A percentile compares a stretch with the other conserved stretches of the same genome.
phyloP scores from a whole-genome alignment of 2,113 vertebrate genomes.

The Trichomycterus rosablanca region DNA sequence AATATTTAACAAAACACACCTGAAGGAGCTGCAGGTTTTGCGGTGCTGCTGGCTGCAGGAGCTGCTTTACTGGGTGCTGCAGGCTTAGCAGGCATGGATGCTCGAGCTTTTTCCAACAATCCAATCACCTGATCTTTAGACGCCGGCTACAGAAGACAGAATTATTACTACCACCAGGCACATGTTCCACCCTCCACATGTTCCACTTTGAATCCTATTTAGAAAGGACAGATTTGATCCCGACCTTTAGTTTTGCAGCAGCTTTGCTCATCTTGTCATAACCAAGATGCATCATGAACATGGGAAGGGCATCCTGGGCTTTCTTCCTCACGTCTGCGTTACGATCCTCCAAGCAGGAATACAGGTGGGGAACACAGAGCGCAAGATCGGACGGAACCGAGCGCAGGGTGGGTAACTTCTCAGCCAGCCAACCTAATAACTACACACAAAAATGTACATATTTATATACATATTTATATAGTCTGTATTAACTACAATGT shows the following conservation, averaged over 20 bases:
- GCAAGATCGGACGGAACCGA: constrained; percentile 80
- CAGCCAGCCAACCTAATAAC: constrained; percentile 90
- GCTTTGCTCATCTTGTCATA: constrained; percentile 95
- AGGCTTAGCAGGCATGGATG: constrained; percentile 87
- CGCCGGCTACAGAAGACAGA: constrained; percentile 67
- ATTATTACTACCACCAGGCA: neutral
- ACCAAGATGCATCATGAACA: constrained; percentile 97
- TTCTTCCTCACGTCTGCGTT: constrained; percentile 96
- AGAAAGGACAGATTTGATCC: neutral
- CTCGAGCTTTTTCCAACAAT: constrained; percentile 92
- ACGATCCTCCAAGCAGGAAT: constrained; percentile 88
- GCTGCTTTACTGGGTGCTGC: constrained; percentile 68
- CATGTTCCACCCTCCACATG: too few relatives aligned
- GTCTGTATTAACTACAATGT: too few relatives aligned
- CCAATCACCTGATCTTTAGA: constrained; percentile 90
- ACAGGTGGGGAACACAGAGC: constrained; percentile 83
- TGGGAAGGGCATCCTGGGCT: constrained; percentile 88
- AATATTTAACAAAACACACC: neutral
- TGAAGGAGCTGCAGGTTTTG: constrained; percentile 72
- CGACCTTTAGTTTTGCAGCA: constrained; percentile 87
- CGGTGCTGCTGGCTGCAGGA: constrained; percentile 47
- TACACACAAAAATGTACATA: constrained; percentile 44
- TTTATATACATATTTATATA: neutral
- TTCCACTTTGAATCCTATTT: too few relatives aligned
- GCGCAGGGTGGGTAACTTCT: constrained; percentile 83